Percentiles rank a stretch among this genome's conserved stretches.
Conservation (phyloP, 2,113 vertebrate species). For the Chionis minor region DNA sequence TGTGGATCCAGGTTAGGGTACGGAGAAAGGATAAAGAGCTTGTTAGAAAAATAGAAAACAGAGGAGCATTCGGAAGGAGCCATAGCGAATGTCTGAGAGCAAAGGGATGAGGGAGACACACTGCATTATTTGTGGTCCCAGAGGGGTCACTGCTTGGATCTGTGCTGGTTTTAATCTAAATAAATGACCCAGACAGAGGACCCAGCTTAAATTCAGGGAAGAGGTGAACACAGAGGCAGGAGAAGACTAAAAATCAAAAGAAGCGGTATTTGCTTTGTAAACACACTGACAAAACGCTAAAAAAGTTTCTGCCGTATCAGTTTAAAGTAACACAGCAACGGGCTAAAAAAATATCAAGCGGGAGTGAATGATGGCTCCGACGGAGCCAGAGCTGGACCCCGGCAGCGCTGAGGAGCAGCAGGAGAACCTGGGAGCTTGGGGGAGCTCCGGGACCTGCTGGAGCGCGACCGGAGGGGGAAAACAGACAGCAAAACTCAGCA, state of each 20-base stretch:
- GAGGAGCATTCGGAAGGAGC: neutral
- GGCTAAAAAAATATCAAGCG: neutral
- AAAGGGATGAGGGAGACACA: neutral
- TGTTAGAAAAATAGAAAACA: conserved; percentile 12
- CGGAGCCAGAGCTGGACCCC: neutral
- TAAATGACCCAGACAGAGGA: conserved; percentile 31
- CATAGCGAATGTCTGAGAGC: neutral
- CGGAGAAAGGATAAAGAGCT: neutral
- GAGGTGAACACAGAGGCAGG: neutral
- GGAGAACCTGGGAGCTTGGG: neutral
- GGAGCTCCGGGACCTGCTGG: accelerated
- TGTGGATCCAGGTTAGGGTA: neutral
- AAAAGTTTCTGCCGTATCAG: neutral
- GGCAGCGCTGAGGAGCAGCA: neutral
- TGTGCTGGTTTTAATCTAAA: conserved; percentile 64
- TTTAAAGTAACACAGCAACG: neutral
- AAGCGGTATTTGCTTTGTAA: conserved; percentile 22
- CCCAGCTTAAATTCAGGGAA: neutral
- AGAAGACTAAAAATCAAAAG: neutral
- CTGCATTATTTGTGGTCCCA: neutral
- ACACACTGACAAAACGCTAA: neutral
- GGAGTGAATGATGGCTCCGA: neutral
- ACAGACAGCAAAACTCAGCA: neutral
- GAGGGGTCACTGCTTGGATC: neutral
- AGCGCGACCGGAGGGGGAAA: neutral